Base-by-base conservation (phyloP, 92 coral and sea anemone species). In the Chrysogorgia sp. region DNA sequence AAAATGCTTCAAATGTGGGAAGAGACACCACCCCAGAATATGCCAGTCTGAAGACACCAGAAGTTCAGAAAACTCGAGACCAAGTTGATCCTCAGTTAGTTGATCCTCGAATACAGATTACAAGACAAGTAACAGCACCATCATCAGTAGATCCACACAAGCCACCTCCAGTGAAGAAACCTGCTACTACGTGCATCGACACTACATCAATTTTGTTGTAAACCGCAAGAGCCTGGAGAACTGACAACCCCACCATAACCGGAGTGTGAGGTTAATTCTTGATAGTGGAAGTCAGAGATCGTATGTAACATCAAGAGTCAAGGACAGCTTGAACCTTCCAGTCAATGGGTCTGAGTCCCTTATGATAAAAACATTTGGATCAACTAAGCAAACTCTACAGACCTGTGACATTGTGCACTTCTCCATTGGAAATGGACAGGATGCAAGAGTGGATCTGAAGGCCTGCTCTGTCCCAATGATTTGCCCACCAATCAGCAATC, bases 251-350 rank as follows among this genome's bases (percentile, higher is more conserved):
- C 63, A 59, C 58, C 33, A 77, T 61, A 20, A 50, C 40, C 26
- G 81, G 71, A 80, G 62, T 21, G 90, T 75, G 40, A 67, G 91
- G 77, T 21, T 88, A 24, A 77, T 90, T 40, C 71, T 87, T 35
- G 86, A 90, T 62, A 79, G 89, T 56, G 87, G 75, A 60, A 84
- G 88, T 28, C 91, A 90, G 68, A 66, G 90, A 33, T 71, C 90
- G 13, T 84, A 85, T 63, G 63, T 82, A 65, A 70, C 86, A 49
- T 40, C 66, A 13, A 59, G 79, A 67, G 81, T 90, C 13, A 84
- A 68, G 77, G 23, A 69, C 17, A 70, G 71, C 35, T 69, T 90
- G 60, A 79, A 76, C 63, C 70, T 90, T 31, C 74, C 85, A 21
- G 40, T 47, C 25, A 81, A 67, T 41, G 72, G 76, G 9, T 64